phyloP scores from a whole-genome alignment of 2,797 vertebrate species.

The Alcedo atthis region DNA sequence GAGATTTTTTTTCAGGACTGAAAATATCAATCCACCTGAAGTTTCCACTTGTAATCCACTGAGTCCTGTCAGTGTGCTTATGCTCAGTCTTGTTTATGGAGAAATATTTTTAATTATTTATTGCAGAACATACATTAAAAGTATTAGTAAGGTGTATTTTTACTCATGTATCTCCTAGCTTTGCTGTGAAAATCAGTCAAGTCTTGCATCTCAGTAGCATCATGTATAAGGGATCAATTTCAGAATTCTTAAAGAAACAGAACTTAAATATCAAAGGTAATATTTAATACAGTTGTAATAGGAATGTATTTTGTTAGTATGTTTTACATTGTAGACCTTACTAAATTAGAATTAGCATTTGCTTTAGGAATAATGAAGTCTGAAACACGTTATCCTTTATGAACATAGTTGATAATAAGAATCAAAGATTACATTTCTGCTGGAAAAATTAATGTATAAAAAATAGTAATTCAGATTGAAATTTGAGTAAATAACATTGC shows the following conservation, averaged over 20 bases:
- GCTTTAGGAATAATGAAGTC: neutral
- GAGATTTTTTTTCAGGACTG: neutral
- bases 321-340: neutral
- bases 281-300: neutral
- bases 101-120: neutral
- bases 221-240: neutral
- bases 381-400: neutral
- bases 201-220: neutral
- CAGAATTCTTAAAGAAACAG: neutral
- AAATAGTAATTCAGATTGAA: neutral
- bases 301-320: neutral
- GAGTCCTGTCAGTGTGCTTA: neutral
- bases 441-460: neutral
- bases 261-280: neutral
- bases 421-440: neutral
- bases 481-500: neutral
- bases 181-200: neutral
- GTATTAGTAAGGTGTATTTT: rapidly evolving
- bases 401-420: neutral
- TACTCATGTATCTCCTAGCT: neutral
- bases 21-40: neutral
- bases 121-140: neutral
- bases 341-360: neutral
- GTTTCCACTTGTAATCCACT: neutral
- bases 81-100: neutral